Evolutionary conservation across 2,113 vertebrate genomes (phyloP), one percentile per base, ranked within the genome.

Genomic region (Gasterosteus nipponicus): DNA sequence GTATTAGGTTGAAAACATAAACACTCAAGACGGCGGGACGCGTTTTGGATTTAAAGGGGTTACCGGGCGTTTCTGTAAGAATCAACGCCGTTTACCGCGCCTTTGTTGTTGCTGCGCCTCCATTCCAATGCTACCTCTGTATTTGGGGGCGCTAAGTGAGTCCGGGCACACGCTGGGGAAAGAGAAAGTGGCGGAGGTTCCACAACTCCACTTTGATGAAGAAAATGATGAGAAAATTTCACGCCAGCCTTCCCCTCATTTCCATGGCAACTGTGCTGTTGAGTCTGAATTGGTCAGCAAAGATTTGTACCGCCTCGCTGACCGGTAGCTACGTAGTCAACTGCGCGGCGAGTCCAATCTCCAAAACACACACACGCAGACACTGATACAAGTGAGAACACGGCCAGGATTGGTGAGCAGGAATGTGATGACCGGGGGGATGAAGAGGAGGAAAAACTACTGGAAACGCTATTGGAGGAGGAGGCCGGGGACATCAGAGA

Each of bases 311-410:
- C 62, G 70, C 49, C 58, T 39, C 31, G 10, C 78, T 71, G 66
- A 74, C 76, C 71, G 77, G 90, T 51, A 67, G 71, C 58, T 87
- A 75, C 69, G 84, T 11, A 12, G 87, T 90, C 89, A 87, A 89
- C 77, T 26, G 61, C 56, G 63, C 14, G 77, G 42, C 16, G 35
- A 85, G 81, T 63, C 67, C 82, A 35, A 72, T 84, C 82, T 69
- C 73, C 56, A 77, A 83, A 83, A 83, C 87, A 79, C 58, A 82
- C 9, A 62, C 54, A 33, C 63, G 62, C 51, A 72, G 69, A 64
- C 46, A 62, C 65, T 74, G 56, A 72, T 78, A 85, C 3, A 69
- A 78, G 79, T 16, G 72, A 77, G 82, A 86, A 81, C 69, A 81
- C 84, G 73, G 73, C 81, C 82, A 73, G 76, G 69, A 71, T 64